A percentile compares a stretch with the other conserved stretches of the same genome.
These are phyloP conservation scores for Lordiphosa stackelbergi DNA, from an alignment of 1,140 invertebrate genomes.

Conservation along the genomic window DNA sequence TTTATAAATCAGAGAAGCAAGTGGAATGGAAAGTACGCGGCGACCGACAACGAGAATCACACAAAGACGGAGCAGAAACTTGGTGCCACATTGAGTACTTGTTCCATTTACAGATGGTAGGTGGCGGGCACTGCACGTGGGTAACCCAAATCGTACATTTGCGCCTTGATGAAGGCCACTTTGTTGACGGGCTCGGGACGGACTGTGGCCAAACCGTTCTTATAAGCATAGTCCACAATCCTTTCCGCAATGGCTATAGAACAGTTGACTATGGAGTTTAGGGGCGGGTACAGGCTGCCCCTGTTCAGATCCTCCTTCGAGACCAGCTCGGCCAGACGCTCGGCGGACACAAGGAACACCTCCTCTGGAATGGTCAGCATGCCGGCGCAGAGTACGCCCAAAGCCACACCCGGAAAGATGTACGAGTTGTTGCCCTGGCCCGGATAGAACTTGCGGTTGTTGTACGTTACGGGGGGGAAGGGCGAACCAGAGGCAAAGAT, in stretches of 20 bases:
- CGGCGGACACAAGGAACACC: conserved; percentile 91
- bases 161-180: conserved; percentile 86
- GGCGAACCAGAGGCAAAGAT: conserved; percentile 96
- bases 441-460: conserved; percentile 87
- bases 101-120: conserved; percentile 48
- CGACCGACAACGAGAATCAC: conserved; percentile 8
- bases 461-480: conserved; percentile 88
- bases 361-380: conserved; percentile 92
- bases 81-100: background rate
- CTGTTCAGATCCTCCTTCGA: conserved; percentile 87
- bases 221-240: conserved; percentile 93
- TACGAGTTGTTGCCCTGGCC: conserved; percentile 98
- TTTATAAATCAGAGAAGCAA: conserved; percentile 13
- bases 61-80: background rate
- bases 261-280: conserved; percentile 91
- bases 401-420: conserved; percentile 95
- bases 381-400: conserved; percentile 89
- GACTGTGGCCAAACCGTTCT: conserved; percentile 87
- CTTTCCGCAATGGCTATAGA: conserved; percentile 92
- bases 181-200: conserved; percentile 87
- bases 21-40: conserved; percentile 38
- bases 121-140: conserved; percentile 81
- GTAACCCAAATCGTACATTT: conserved; percentile 88
- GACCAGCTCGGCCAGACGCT: conserved; percentile 90
- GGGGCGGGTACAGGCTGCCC: conserved; percentile 96